These are phyloP conservation scores for Macrotrachela quadricornifera DNA, from an alignment of 1,140 invertebrate species.

Conservation along the genomic window DNA sequence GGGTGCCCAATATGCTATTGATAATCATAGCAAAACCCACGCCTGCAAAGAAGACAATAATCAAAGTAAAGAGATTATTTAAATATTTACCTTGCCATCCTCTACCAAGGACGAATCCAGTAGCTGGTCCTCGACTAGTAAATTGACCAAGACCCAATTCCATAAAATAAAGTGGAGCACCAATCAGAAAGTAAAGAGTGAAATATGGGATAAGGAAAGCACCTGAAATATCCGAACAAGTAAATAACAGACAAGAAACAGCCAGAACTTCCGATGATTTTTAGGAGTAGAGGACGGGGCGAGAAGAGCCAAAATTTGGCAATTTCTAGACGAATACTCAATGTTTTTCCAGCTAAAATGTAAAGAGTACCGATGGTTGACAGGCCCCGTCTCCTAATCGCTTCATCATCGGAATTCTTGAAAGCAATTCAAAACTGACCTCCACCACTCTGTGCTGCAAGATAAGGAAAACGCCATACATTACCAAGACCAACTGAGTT, in stretches of 20 bases:
- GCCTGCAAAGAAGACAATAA: background rate
- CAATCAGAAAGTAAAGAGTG: slow-evolving; percentile 1
- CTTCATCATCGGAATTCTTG: no score
- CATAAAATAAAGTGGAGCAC: slow-evolving; percentile 5
- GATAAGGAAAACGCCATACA: slow-evolving; percentile 8
- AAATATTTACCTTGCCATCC: background rate
- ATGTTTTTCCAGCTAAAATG: no score
- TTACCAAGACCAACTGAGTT: slow-evolving; percentile 3
- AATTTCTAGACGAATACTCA: no score
- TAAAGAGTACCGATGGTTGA: no score
- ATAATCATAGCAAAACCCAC: slow-evolving; percentile 5
- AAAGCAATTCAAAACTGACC: slow-evolving; percentile 18
- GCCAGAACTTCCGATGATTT: background rate
- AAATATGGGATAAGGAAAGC: slow-evolving; percentile 8
- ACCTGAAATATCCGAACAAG: slow-evolving; percentile 10
- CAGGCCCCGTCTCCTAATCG: no score
- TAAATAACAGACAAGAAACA: background rate
- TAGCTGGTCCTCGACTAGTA: slow-evolving; percentile 1
- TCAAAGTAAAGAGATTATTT: no score
- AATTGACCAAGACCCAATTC: slow-evolving; percentile 8
- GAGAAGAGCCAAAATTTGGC: no score
- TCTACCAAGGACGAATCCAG: background rate
- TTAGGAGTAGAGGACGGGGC: background rate
- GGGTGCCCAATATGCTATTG: slow-evolving; percentile 32
- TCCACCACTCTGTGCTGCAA: slow-evolving; percentile 5